These are phyloP conservation scores for Philereme vetulata DNA, from an alignment of 2,888 invertebrate genomes.

Conservation along the genomic window DNA sequence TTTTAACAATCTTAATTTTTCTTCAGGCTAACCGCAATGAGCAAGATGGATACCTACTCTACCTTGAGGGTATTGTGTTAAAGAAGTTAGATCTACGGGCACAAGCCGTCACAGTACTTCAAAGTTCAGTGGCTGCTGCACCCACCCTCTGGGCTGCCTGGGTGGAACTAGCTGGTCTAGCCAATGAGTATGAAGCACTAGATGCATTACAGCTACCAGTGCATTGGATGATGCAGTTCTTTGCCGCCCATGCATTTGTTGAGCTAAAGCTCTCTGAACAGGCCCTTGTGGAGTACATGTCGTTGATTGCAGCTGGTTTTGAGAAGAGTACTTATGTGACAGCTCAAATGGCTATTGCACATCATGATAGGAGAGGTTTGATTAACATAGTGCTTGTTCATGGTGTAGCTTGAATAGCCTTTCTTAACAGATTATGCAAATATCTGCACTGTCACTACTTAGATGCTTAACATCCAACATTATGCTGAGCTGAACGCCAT, in stretches of 20 bases:
- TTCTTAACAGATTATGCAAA: too few relatives aligned
- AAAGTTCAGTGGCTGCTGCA: slow-evolving; percentile 89
- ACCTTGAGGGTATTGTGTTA: slow-evolving; percentile 95
- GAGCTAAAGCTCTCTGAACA: slow-evolving; percentile 96
- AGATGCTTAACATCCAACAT: too few relatives aligned
- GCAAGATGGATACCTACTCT: slow-evolving; percentile 94
- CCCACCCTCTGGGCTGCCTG: slow-evolving; percentile 98
- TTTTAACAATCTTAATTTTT: too few relatives aligned
- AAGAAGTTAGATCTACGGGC: slow-evolving; percentile 92
- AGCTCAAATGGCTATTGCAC: slow-evolving; percentile 95
- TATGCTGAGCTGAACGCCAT: too few relatives aligned
- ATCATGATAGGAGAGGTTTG: slow-evolving; percentile 94
- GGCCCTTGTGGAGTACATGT: slow-evolving; percentile 92
- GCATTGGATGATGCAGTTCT: slow-evolving; percentile 98
- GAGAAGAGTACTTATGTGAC: slow-evolving; percentile 94
- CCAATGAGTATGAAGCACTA: slow-evolving; percentile 91
- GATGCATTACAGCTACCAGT: slow-evolving; percentile 88
- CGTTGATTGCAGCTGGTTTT: slow-evolving; percentile 91
- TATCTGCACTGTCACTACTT: too few relatives aligned
- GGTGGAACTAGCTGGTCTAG: slow-evolving; percentile 94
- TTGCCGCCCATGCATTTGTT: slow-evolving; percentile 94
- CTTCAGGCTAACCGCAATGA: slow-evolving; percentile 83
- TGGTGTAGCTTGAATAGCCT: too few relatives aligned
- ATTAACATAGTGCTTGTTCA: too few relatives aligned
- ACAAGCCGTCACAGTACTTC: slow-evolving; percentile 90